Evolutionary conservation across 2,888 invertebrate species (phyloP), one percentile per base, ranked within the genome.

Genomic region (Pherbina coryleti): DNA sequence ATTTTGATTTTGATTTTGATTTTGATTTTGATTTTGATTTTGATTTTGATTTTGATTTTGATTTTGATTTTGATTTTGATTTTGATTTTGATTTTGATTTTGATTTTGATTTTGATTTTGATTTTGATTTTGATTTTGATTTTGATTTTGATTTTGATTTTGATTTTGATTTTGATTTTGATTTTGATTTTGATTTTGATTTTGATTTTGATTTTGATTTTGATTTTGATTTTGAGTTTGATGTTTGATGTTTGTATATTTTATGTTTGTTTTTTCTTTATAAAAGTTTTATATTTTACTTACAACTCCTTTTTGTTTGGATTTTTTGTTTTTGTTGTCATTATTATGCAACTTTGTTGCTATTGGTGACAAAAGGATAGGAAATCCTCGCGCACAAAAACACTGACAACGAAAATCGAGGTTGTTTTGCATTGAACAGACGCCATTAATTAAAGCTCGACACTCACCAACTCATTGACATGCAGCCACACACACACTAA

Each of bases 361-460:
- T 62, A 44, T 37, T 28, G 69, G 22, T 69, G 53, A 71, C 72
- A 28, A 49, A 44, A 37, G 62, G 62, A 62, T 62, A 62, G 62
- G n/a, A 44, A 25, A n/a, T 22, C 11, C 51, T 14, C 69, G 17
- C 69, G 25, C 51, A 73, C 25, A 62, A 25, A 62, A 7, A 60
- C 72, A 72, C 44, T 28, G 25, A 62, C 49, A 62, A 22, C 37
- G 17, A 49, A 4, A 49, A 3, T 14, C 60, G 17, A 51, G 49
- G 51, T 51, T 49, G 11, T 69, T 22, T 25, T 69, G 14, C 55
- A 73, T 73, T 44, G 73, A 73, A 73, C 73, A 62, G 73, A 62
- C 73, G 44, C 62, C 73, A 73, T 73, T 73, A 73, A 73, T 73
- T 73, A 73, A 73, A 62, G 73, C 73, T 62, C 34, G 53, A 55